phyloP scores from a whole-genome alignment of 2,113 vertebrate species.

The Tychaedon coryphoeus region DNA sequence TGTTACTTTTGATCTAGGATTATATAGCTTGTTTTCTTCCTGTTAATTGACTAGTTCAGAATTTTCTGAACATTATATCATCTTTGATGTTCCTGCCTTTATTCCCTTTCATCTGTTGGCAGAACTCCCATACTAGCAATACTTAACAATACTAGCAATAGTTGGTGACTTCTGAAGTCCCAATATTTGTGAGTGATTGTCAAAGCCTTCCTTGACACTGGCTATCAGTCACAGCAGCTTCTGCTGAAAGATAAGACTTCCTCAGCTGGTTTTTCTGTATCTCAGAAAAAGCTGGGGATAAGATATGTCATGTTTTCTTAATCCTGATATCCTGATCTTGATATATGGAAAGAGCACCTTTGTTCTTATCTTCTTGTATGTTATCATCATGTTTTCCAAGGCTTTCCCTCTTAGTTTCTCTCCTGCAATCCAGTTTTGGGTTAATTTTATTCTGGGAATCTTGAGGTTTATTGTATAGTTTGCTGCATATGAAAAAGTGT shows the following conservation, averaged over 20 bases:
- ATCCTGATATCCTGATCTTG: not conserved
- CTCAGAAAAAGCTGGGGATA: not conserved
- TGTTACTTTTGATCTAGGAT: constrained; percentile 55
- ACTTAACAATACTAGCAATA: not conserved
- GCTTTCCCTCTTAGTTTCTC: not conserved
- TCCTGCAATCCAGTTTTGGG: not conserved
- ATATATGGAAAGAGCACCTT: not conserved
- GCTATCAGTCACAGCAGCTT: not conserved
- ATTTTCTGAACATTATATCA: not conserved
- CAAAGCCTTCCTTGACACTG: not conserved
- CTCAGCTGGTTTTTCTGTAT: not conserved
- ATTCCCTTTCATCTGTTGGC: not conserved
- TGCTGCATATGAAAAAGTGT: not conserved
- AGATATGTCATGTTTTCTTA: not conserved
- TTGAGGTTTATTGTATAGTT: not conserved
- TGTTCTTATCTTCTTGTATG: not conserved
- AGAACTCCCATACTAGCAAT: not conserved
- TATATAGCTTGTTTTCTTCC: not conserved
- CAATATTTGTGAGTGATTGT: not conserved
- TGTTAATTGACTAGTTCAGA: constrained; percentile 31
- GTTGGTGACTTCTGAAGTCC: not conserved
- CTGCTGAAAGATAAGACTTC: not conserved
- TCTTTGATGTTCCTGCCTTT: not conserved
- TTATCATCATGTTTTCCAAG: not conserved
- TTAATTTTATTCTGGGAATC: not conserved